Conservation (phyloP, 2,797 vertebrate genomes). For the Glossophaga mutica region DNA sequence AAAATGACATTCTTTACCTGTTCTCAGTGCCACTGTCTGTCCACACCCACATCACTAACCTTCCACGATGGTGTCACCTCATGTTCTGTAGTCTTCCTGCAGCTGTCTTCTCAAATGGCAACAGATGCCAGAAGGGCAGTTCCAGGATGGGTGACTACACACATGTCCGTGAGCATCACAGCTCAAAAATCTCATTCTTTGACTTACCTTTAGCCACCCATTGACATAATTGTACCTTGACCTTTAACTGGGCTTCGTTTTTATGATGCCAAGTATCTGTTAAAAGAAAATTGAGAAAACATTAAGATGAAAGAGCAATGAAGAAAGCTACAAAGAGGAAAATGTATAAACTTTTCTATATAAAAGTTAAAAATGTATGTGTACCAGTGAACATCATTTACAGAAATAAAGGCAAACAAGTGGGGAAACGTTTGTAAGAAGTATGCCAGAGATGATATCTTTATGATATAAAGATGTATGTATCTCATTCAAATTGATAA, state of each 20-base stretch:
- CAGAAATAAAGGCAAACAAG: constrained; percentile 8
- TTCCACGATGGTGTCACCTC: rapidly evolving
- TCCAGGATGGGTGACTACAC: not conserved
- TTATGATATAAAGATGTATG: not conserved
- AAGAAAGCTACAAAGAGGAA: not conserved
- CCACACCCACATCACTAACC: not conserved
- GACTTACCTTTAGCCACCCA: not conserved
- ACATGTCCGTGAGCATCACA: not conserved
- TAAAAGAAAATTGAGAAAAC: not conserved
- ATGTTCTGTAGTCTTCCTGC: not conserved
- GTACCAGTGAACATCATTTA: not conserved
- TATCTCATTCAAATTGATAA: constrained; percentile 29
- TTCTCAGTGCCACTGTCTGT: not conserved
- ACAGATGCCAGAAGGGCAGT: not conserved
- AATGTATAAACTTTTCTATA: not conserved
- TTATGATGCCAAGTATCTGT: constrained; percentile 17
- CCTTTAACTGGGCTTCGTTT: not conserved
- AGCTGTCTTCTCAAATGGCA: not conserved
- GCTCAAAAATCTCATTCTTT: not conserved
- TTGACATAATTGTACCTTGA: not conserved
- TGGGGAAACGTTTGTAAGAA: constrained; percentile 28
- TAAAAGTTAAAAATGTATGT: not conserved
- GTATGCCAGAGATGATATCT: not conserved
- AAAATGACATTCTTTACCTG: not conserved
- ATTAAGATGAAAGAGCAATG: not conserved